Base-by-base conservation (phyloP, 2,888 invertebrate genomes). In the Cordilura impudica region DNA sequence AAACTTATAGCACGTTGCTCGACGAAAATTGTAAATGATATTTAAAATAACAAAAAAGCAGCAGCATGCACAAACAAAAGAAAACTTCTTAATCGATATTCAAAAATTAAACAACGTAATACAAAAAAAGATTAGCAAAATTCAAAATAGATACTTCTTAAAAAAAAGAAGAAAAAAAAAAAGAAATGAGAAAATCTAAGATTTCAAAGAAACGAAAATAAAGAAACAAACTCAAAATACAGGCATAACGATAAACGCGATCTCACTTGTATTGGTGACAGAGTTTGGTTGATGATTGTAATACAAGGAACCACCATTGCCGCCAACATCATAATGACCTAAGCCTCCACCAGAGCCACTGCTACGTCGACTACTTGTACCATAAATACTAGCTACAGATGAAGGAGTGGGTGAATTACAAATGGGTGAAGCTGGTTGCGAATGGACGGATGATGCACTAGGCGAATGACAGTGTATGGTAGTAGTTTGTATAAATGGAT, bases 401-500 rank as follows among this genome's bases (percentile, higher is more conserved):
- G 86, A 83, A 8, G 51, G 87, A 16, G 88, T 86, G 6, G 51
- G 87, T 8, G 88, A 87, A 67, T 87, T 87, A 72, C 88, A 87
- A 76, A 86, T 86, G 78, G 88, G 86, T 70, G 88, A 84, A 63
- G 83, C 85, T 72, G 85, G 84, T 26, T 85, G 85, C 45, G 86
- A 83, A 43, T 81, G 82, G 69, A 79, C 81, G 80, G 82, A 82
- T 73, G 83, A 75, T 21, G 86, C 82, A 74, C 75, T 82, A 60
- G 85, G 85, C 67, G 88, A 86, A 75, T 86, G 86, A 78, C 86
- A 89, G 76, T 89, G 87, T 71, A 89, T 86, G 18, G 89, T 86
- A 12, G 89, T 89, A 26, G 89, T 89, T 78, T 89, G 89, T 82
- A 90, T 88, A 78, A 90, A 90, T 67, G 90, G 90, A 87, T 90